Conservation (phyloP, 2,888 invertebrate genomes). For the Ochropleura plecta region DNA sequence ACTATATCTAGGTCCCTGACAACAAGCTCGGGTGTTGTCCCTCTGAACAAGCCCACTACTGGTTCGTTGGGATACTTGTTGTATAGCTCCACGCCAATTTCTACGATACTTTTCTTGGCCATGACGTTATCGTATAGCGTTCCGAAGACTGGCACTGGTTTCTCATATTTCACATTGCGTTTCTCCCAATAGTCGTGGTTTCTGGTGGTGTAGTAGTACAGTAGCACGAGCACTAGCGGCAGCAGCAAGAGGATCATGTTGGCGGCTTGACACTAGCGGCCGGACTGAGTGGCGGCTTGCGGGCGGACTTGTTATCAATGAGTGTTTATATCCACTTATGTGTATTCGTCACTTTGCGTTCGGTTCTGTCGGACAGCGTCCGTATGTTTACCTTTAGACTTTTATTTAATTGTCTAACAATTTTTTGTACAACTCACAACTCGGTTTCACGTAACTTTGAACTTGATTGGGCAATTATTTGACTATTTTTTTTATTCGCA, state of each 20-base stretch:
- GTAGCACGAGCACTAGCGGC: slow-evolving; percentile 56
- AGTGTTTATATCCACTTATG: not conserved
- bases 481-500: not conserved
- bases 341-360: not conserved
- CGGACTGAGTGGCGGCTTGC: slow-evolving; percentile 36
- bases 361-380: not conserved
- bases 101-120: slow-evolving; percentile 71
- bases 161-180: slow-evolving; percentile 77
- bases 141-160: slow-evolving; percentile 78
- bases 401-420: not conserved
- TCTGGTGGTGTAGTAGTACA: slow-evolving; percentile 75
- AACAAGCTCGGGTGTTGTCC: slow-evolving; percentile 76
- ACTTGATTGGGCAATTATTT: not conserved
- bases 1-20: slow-evolving; percentile 79
- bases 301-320: slow-evolving; percentile 29
- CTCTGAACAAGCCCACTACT: slow-evolving; percentile 80
- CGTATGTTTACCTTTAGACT: not conserved
- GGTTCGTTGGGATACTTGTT: slow-evolving; percentile 79
- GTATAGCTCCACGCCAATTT: slow-evolving; percentile 74
- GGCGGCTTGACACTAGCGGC: slow-evolving; percentile 6
- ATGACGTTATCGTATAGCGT: slow-evolving; percentile 73
- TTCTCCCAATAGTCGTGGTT: slow-evolving; percentile 79
- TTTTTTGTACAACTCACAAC: not conserved
- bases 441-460: not conserved
- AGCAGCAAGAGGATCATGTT: slow-evolving; percentile 66